These are phyloP conservation scores for Pollenia angustigena DNA, from an alignment of 2,888 invertebrate species.

Conservation along the genomic window DNA sequence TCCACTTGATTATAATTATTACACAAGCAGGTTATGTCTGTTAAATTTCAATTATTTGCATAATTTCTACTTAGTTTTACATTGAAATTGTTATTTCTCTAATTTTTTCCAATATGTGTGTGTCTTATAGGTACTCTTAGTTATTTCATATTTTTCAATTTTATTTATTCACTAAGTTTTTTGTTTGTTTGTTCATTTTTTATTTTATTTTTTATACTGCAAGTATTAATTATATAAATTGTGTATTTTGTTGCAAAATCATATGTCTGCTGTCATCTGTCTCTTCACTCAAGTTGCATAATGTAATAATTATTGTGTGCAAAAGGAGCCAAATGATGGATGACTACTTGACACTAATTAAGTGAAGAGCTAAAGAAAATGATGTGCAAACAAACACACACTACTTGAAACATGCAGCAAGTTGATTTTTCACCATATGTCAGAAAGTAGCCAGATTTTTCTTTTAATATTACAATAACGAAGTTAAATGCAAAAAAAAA, in stretches of 20 bases:
- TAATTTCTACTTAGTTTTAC: neutral
- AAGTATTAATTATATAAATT: constrained; percentile 62
- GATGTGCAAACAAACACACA: neutral
- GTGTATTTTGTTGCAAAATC: constrained; percentile 66
- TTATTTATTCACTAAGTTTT: constrained; percentile 19
- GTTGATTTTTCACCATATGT: neutral
- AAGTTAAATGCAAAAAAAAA: too few relatives aligned
- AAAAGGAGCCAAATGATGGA: constrained; percentile 71
- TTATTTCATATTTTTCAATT: constrained; percentile 23
- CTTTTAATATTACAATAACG: too few relatives aligned
- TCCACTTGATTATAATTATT: constrained; percentile 60
- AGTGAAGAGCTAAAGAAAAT: constrained; percentile 76
- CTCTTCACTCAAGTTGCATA: constrained; percentile 73
- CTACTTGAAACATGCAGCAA: neutral
- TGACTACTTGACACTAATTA: constrained; percentile 81
- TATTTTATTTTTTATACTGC: constrained; percentile 38
- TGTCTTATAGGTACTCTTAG: neutral
- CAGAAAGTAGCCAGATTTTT: neutral
- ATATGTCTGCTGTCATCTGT: constrained; percentile 63
- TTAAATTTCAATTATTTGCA: constrained; percentile 17
- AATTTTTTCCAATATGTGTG: neutral
- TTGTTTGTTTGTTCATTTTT: constrained; percentile 62
- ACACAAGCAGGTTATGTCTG: constrained; percentile 53
- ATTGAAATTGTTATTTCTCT: constrained; percentile 4
- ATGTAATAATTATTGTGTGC: constrained; percentile 67